Evolutionary conservation across 1,140 invertebrate genomes (phyloP).

Genomic region (Caenorhabditis inopinata): DNA sequence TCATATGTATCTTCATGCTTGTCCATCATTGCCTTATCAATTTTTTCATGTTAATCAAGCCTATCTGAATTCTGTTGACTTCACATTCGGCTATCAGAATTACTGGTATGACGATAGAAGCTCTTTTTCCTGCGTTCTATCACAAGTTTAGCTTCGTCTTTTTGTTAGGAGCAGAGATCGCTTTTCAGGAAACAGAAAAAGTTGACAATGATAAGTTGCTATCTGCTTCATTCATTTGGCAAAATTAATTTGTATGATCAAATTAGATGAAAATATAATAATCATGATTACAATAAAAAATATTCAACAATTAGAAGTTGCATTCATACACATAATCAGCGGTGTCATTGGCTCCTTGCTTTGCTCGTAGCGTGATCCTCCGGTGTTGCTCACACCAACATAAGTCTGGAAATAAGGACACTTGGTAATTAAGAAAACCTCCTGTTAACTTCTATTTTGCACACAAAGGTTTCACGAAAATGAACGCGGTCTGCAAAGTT

Average conservation of each 20-base stretch:
- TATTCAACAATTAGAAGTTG: not conserved
- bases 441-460: slow-evolving; percentile 1
- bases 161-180: too few species aligned
- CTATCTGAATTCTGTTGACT: not conserved
- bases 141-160: not conserved
- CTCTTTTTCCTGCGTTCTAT: not conserved
- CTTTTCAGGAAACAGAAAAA: too few species aligned
- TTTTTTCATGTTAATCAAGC: not conserved
- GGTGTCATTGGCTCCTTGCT: not conserved
- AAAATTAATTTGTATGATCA: too few species aligned
- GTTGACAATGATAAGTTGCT: too few species aligned
- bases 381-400: not conserved
- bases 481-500: not conserved
- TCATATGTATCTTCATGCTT: not conserved
- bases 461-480: slow-evolving; percentile 1
- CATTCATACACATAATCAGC: not conserved
- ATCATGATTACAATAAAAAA: not conserved
- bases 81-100: not conserved
- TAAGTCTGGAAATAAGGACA: not conserved
- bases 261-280: too few species aligned
- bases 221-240: too few species aligned
- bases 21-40: not conserved
- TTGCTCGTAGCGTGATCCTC: not conserved
- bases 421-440: not conserved
- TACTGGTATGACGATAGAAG: not conserved